Conservation (phyloP, 2,888 invertebrate genomes). For the Parapristionchus giblindavisi region DNA sequence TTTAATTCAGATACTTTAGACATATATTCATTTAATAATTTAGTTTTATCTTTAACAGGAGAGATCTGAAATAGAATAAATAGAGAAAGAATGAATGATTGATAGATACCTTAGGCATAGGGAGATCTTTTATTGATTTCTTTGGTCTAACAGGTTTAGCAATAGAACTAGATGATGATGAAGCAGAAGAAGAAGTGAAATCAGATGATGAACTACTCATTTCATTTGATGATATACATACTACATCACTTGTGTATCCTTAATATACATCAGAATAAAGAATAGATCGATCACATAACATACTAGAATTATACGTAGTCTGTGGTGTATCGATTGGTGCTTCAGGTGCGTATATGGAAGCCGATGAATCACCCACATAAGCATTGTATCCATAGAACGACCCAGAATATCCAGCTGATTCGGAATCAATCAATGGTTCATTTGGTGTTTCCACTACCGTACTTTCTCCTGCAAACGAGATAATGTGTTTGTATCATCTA, state of each 20-base stretch:
- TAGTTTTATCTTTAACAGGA: slow-evolving; percentile 22
- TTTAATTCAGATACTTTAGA: slow-evolving; percentile 34
- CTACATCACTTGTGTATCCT: no score
- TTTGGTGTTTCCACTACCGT: slow-evolving; percentile 20
- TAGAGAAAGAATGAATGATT: background rate
- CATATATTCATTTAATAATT: slow-evolving; percentile 35
- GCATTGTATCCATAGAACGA: slow-evolving; percentile 38
- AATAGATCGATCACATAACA: no score
- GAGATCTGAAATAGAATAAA: slow-evolving; percentile 2
- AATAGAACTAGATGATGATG: background rate
- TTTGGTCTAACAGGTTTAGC: background rate
- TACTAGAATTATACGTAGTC: background rate
- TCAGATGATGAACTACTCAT: no score
- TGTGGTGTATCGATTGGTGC: background rate
- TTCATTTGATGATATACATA: no score
- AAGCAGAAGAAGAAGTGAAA: background rate
- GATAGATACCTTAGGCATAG: slow-evolving; percentile 14
- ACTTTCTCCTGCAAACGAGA: background rate
- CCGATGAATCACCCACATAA: slow-evolving; percentile 24
- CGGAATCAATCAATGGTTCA: slow-evolving; percentile 17
- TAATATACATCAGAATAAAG: background rate
- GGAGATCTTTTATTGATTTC: slow-evolving; percentile 33
- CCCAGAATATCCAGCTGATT: slow-evolving; percentile 12
- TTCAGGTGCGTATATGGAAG: slow-evolving; percentile 35
- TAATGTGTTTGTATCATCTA: background rate